A percentile compares a stretch with the other conserved stretches of the same genome.
phyloP scores from a whole-genome alignment of 2,113 vertebrate genomes.

The Oceanodroma tethys region DNA sequence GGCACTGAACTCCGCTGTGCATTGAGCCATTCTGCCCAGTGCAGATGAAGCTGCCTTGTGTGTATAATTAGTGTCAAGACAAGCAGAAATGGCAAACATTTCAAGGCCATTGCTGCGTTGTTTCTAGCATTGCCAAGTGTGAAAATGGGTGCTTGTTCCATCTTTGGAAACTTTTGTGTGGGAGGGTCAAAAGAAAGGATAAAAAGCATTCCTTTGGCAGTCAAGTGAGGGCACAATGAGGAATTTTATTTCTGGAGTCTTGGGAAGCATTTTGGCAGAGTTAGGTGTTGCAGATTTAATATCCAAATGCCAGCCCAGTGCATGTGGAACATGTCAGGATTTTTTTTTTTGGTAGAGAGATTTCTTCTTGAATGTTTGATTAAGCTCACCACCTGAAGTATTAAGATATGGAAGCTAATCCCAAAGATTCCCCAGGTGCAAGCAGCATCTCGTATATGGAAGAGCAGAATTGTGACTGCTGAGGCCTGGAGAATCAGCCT shows the following conservation, averaged over 20 bases:
- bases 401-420: slow-evolving; percentile 9
- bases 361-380: slow-evolving; percentile 25
- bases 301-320: background rate
- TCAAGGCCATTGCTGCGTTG: background rate
- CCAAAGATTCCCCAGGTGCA: background rate
- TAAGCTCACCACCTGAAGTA: background rate
- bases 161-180: background rate
- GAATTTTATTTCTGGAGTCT: background rate
- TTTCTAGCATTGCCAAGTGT: background rate
- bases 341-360: background rate
- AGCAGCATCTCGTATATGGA: background rate
- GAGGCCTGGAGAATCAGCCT: background rate
- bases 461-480: background rate
- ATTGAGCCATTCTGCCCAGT: background rate
- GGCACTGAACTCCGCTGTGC: background rate
- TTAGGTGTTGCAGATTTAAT: background rate
- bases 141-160: background rate
- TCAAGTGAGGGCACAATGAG: background rate
- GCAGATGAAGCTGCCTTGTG: slow-evolving; percentile 1
- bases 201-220: background rate
- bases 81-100: background rate
- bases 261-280: slow-evolving; percentile 2
- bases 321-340: background rate
- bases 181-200: background rate
- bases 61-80: background rate